Conservation (phyloP, 2,113 vertebrate species). For the Hippoglossus stenolepis region DNA sequence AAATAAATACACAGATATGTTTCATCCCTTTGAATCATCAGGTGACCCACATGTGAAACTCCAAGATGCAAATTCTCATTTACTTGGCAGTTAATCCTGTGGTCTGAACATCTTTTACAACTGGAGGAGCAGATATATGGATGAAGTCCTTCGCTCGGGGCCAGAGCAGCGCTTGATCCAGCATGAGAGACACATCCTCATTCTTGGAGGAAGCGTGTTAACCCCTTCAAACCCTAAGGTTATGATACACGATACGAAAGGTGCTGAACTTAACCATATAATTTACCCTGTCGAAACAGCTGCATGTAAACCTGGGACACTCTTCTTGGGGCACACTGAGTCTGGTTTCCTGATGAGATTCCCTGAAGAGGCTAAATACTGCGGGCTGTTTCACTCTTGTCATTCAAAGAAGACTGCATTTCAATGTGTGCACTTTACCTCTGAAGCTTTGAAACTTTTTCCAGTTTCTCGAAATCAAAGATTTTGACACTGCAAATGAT, state of each 20-base stretch:
- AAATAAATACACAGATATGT: conserved; percentile 11
- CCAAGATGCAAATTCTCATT: conserved; percentile 4
- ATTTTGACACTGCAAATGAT: too few species aligned
- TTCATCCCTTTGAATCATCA: not conserved
- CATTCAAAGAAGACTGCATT: not conserved
- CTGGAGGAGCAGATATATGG: conserved; percentile 53
- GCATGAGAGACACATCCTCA: conserved; percentile 70
- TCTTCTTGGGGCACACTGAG: conserved; percentile 45
- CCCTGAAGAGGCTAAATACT: conserved; percentile 17
- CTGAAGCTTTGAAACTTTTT: not conserved
- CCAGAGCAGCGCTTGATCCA: conserved; percentile 65
- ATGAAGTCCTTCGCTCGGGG: conserved; percentile 64
- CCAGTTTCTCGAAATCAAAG: too few species aligned
- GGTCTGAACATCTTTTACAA: conserved; percentile 61
- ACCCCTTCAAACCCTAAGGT: conserved; percentile 70
- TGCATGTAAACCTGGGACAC: conserved; percentile 28
- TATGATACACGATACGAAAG: conserved; percentile 69
- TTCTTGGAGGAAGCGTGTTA: conserved; percentile 69
- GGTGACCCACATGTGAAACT: conserved; percentile 8
- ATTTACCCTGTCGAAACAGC: conserved; percentile 60
- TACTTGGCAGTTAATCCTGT: conserved; percentile 55
- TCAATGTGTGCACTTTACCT: not conserved
- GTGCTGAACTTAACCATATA: conserved; percentile 65
- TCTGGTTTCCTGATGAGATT: conserved; percentile 62
- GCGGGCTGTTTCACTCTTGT: conserved; percentile 25